A percentile compares a stretch with the other conserved stretches of the same genome.
These are phyloP conservation scores for Xiphophorus couchianus DNA, from an alignment of 2,113 vertebrate genomes.

Conservation along the genomic window DNA sequence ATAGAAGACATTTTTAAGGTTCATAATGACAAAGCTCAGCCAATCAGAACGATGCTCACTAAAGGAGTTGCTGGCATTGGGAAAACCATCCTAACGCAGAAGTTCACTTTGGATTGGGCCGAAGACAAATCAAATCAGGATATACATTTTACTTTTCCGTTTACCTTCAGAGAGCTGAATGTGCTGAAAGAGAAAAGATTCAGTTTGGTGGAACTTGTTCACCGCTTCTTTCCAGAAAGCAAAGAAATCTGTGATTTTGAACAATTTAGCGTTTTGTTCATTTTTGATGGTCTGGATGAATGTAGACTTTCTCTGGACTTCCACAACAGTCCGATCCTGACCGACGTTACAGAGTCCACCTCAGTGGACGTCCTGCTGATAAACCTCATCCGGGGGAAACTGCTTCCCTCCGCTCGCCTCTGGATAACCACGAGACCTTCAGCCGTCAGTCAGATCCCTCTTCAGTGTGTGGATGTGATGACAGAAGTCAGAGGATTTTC, in stretches of 20 bases:
- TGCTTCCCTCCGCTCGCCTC: not conserved
- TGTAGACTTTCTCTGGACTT: not conserved
- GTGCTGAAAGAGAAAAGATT: not conserved
- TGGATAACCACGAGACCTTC: not conserved
- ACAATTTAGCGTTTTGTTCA: not conserved
- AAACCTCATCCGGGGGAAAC: constrained; percentile 4
- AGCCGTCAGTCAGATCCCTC: not conserved
- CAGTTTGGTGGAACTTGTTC: constrained; percentile 4
- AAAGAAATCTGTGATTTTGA: not conserved
- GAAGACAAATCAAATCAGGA: constrained; percentile 2
- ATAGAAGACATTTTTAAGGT: not conserved
- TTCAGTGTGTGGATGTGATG: not conserved
- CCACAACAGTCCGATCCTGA: not conserved
- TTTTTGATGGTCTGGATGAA: not conserved
- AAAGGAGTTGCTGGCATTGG: constrained; percentile 7
- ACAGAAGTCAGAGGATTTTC: not conserved
- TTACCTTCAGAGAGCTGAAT: not conserved
- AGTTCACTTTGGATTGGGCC: constrained; percentile 8
- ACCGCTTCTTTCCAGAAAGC: not conserved
- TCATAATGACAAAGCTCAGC: not conserved
- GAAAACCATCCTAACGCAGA: constrained; percentile 3
- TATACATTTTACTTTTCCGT: not conserved
- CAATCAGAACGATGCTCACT: not conserved
- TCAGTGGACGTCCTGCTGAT: constrained; percentile 7
- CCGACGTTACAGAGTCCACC: not conserved